Evolutionary conservation across 2,888 invertebrate genomes (phyloP).

Genomic region (Drosophila dives): DNA sequence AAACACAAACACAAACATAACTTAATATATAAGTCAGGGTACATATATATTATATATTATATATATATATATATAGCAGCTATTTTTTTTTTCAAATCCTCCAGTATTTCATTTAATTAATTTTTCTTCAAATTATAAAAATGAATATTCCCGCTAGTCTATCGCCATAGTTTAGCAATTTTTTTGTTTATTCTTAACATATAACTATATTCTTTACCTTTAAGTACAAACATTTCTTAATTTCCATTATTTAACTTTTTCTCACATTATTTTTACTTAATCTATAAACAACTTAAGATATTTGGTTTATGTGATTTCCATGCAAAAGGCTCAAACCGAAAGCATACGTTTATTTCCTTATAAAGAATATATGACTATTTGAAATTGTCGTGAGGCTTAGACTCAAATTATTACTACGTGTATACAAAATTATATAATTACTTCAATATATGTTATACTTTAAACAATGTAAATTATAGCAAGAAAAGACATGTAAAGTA

Average conservation of each 20-base stretch:
- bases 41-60: conserved; percentile 16
- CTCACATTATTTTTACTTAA: conserved; percentile 38
- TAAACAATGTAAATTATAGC: conserved; percentile 55
- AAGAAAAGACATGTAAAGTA: conserved; percentile 64
- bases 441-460: conserved; percentile 51
- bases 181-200: conserved; percentile 28
- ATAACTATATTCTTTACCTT: conserved; percentile 54
- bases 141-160: conserved; percentile 10
- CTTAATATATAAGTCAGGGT: conserved; percentile 38
- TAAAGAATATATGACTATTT: conserved; percentile 50
- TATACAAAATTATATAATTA: conserved; percentile 53
- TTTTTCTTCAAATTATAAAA: conserved; percentile 34
- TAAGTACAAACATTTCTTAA: conserved; percentile 67
- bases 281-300: conserved; percentile 13
- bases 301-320: conserved; percentile 56
- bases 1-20: conserved; percentile 17
- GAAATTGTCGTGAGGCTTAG: conserved; percentile 60
- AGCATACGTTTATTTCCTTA: conserved; percentile 41
- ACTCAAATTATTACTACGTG: conserved; percentile 54
- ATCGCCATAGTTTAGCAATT: conserved; percentile 17
- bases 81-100: conserved; percentile 27
- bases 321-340: conserved; percentile 61
- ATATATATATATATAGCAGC: conserved; percentile 23
- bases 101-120: conserved; percentile 47
- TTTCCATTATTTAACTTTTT: conserved; percentile 50